Evolutionary conservation across 2,888 invertebrate genomes (phyloP).

Genomic region (Callosobruchus maculatus): DNA sequence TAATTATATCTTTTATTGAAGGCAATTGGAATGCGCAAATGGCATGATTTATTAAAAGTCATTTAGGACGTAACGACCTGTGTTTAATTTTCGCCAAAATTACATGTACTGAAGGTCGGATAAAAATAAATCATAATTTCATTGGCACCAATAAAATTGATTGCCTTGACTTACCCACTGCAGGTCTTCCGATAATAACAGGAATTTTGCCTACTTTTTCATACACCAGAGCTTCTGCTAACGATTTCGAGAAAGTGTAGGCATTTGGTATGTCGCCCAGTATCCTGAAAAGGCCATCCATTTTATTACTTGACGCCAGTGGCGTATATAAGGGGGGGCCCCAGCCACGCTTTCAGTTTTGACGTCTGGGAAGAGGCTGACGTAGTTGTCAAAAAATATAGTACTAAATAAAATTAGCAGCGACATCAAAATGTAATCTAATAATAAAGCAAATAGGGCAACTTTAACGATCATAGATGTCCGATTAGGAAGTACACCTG

Average conservation of each 20-base stretch:
- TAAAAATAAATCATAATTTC: not conserved
- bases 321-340: too few species aligned
- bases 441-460: too few species aligned
- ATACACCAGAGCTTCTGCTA: constrained; percentile 79
- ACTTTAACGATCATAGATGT: too few species aligned
- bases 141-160: not conserved
- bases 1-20: not conserved
- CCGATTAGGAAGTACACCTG: too few species aligned
- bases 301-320: too few species aligned
- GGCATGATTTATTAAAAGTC: not conserved
- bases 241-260: constrained; percentile 89
- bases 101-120: not conserved
- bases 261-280: constrained; percentile 80
- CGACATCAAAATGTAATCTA: too few species aligned
- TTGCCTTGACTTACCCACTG: constrained; percentile 59
- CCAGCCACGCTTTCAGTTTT: too few species aligned
- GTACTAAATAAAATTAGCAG: too few species aligned
- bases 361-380: too few species aligned
- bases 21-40: not conserved
- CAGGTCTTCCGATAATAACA: constrained; percentile 76
- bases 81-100: not conserved
- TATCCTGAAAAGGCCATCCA: constrained; percentile 60
- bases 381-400: too few species aligned
- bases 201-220: constrained; percentile 76
- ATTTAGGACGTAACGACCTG: not conserved